A percentile compares a stretch with the other conserved stretches of the same genome.
Evolutionary conservation across 2,888 invertebrate genomes (phyloP).

Genomic region (Gortyna flavago): DNA sequence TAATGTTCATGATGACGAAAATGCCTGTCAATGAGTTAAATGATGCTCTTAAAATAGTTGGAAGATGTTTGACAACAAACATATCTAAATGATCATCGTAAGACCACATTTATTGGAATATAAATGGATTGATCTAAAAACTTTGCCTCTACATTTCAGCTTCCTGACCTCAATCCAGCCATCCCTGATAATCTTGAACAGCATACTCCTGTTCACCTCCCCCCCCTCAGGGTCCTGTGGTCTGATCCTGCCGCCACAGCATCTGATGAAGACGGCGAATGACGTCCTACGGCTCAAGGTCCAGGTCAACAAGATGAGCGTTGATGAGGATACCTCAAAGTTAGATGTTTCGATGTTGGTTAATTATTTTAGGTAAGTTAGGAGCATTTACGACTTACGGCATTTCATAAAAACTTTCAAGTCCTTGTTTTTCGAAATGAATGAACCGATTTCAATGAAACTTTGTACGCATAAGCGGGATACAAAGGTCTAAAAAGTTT

Average conservation of each 20-base stretch:
- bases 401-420: too few relatives aligned
- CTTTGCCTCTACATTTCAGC: slow-evolving; percentile 66
- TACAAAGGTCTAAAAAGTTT: too few relatives aligned
- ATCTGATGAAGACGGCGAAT: slow-evolving; percentile 67
- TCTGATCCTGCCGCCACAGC: slow-evolving; percentile 79
- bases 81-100: too few relatives aligned
- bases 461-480: too few relatives aligned
- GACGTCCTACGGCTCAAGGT: slow-evolving; percentile 70
- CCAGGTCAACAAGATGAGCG: slow-evolving; percentile 59
- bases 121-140: not conserved
- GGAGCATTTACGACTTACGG: too few relatives aligned
- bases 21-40: too few relatives aligned
- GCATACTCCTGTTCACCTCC: slow-evolving; percentile 78
- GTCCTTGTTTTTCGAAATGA: too few relatives aligned
- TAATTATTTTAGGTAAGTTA: slow-evolving; percentile 73
- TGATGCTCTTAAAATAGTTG: too few relatives aligned
- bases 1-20: too few relatives aligned
- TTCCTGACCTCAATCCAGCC: slow-evolving; percentile 80
- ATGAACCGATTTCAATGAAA: too few relatives aligned
- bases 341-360: slow-evolving; percentile 64
- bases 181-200: slow-evolving; percentile 78
- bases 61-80: too few relatives aligned
- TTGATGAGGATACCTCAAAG: slow-evolving; percentile 56
- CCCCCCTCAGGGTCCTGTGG: slow-evolving; percentile 83
- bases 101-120: too few relatives aligned